Conservation (phyloP, 2,797 vertebrate genomes). For the Furcifer pardalis region DNA sequence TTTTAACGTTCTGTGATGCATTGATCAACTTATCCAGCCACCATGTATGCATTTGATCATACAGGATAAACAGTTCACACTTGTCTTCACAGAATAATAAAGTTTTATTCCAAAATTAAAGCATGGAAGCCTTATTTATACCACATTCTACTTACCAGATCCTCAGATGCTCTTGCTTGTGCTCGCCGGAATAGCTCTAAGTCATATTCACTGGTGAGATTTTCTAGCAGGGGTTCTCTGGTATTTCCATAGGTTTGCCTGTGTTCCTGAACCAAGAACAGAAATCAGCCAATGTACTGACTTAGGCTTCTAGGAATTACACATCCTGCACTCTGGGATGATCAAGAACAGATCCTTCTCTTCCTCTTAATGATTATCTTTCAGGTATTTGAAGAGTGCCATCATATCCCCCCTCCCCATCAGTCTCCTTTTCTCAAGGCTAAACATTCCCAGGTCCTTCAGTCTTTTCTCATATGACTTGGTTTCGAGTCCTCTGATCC, state of each 20-base stretch:
- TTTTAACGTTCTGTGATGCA: too few relatives aligned
- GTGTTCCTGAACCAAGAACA: conserved; percentile 81
- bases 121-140: background rate
- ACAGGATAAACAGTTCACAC: background rate
- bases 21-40: background rate
- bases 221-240: conserved; percentile 92
- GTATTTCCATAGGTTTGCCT: conserved; percentile 87
- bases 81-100: background rate
- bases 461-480: too few relatives aligned
- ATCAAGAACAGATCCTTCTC: too few relatives aligned
- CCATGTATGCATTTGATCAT: background rate
- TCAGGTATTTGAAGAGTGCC: too few relatives aligned
- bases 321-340: too few relatives aligned
- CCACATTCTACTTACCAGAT: conserved; percentile 85
- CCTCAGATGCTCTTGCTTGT: conserved; percentile 93
- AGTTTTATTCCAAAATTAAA: background rate
- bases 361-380: too few relatives aligned
- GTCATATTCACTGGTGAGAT: conserved; percentile 97
- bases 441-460: too few relatives aligned
- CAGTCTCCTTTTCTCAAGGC: too few relatives aligned
- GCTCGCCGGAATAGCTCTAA: conserved; percentile 97
- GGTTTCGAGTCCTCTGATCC: too few relatives aligned
- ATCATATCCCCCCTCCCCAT: too few relatives aligned
- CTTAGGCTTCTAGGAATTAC: too few relatives aligned
- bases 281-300: too few relatives aligned